Evolutionary conservation across 2,113 vertebrate genomes (phyloP).

Genomic region (Myiozetetes cayanensis): DNA sequence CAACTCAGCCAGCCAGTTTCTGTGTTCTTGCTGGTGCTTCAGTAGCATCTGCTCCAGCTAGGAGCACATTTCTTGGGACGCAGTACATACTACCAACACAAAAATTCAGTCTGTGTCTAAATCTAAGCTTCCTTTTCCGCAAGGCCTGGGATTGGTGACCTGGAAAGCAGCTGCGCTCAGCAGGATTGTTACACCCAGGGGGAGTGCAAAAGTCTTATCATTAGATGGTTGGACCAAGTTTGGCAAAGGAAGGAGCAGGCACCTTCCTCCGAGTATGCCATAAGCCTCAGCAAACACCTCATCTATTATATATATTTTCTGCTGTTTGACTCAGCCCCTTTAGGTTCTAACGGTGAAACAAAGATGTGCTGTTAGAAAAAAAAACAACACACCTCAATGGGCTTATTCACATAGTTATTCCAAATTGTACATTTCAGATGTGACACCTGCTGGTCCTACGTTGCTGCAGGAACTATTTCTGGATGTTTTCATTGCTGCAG

Average conservation of each 20-base stretch:
- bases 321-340: neutral
- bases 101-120: neutral
- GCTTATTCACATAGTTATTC: neutral
- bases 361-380: neutral
- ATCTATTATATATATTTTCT: neutral
- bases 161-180: neutral
- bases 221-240: too few relatives aligned
- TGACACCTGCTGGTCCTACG: neutral
- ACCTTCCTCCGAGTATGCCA: neutral
- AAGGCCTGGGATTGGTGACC: neutral
- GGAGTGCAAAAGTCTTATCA: fast-evolving
- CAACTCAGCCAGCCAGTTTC: neutral
- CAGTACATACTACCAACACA: neutral
- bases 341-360: neutral
- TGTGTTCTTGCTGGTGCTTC: neutral
- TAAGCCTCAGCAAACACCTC: neutral
- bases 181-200: neutral
- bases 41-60: neutral
- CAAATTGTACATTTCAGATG: neutral
- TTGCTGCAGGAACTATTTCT: neutral
- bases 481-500: neutral
- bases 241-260: neutral
- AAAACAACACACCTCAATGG: neutral
- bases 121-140: neutral
- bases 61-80: neutral